phyloP scores from a whole-genome alignment of 2,888 invertebrate genomes.

The Mythimna vitellina region DNA sequence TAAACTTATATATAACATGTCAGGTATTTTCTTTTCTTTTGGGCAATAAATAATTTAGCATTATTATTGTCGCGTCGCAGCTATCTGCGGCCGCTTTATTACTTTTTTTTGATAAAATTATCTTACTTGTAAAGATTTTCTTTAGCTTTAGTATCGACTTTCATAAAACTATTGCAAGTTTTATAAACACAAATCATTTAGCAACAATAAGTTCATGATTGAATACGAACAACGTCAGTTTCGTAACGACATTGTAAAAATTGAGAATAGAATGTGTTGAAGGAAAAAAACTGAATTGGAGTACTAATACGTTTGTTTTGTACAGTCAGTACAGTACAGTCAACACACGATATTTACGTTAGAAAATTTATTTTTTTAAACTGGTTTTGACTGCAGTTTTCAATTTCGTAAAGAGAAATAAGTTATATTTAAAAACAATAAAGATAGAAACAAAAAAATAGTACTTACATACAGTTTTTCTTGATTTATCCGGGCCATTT shows the following conservation, averaged over 20 bases:
- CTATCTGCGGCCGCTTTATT: background rate
- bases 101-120: too few species aligned
- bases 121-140: background rate
- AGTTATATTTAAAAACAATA: too few species aligned
- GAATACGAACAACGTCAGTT: constrained; percentile 16
- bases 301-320: constrained; percentile 29
- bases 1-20: too few species aligned
- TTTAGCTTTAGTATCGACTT: background rate
- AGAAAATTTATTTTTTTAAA: background rate
- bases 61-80: background rate
- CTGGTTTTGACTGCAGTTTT: background rate
- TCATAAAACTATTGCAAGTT: background rate
- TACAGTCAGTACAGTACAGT: constrained; percentile 16
- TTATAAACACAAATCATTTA: constrained; percentile 5
- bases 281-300: constrained; percentile 17
- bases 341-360: background rate
- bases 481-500: too few species aligned
- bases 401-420: too few species aligned
- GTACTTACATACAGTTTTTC: too few species aligned
- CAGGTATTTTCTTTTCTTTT: too few species aligned
- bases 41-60: too few species aligned
- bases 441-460: too few species aligned
- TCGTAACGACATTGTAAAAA: constrained; percentile 16
- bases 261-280: constrained; percentile 21
- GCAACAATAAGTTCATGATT: constrained; percentile 10